A percentile compares a stretch with the other conserved stretches of the same genome.
phyloP scores from a whole-genome alignment of 2,797 vertebrate species.

The Lindbergichthys nudifrons region DNA sequence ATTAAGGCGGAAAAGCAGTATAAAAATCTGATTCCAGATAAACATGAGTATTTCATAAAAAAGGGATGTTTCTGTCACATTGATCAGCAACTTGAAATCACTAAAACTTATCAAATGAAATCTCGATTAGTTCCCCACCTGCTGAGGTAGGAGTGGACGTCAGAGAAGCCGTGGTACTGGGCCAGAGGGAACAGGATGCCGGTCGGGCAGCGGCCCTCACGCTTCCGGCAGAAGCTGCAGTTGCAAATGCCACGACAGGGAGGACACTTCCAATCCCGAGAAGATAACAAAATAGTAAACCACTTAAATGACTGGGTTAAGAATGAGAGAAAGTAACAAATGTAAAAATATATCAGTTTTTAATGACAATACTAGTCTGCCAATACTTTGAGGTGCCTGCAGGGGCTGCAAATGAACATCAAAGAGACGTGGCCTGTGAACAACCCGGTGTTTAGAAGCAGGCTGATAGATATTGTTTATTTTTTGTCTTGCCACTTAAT shows the following conservation, averaged over 20 bases:
- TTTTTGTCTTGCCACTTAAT: neutral
- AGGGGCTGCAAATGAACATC: slow-evolving; percentile 1
- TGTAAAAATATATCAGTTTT: neutral
- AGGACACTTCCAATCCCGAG: slow-evolving; percentile 84
- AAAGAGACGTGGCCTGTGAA: neutral
- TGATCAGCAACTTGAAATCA: neutral
- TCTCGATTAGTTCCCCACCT: slow-evolving; percentile 52
- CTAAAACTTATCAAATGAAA: neutral
- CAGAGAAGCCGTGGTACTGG: slow-evolving; percentile 83
- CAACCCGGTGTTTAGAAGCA: no score
- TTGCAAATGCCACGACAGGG: slow-evolving; percentile 87
- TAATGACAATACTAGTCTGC: neutral
- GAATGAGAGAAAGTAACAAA: neutral
- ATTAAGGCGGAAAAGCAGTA: neutral
- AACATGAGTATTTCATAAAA: neutral
- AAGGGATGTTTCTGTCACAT: neutral
- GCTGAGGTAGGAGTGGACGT: slow-evolving; percentile 85
- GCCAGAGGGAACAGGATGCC: slow-evolving; percentile 86
- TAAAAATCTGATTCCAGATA: neutral
- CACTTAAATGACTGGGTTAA: neutral
- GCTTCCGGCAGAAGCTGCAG: slow-evolving; percentile 86
- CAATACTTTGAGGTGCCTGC: neutral
- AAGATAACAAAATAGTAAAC: neutral
- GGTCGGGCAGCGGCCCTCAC: slow-evolving; percentile 84
- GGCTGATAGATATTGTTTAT: neutral